Evolutionary conservation across 2,113 vertebrate species (phyloP).

Genomic region (Bubo bubo): DNA sequence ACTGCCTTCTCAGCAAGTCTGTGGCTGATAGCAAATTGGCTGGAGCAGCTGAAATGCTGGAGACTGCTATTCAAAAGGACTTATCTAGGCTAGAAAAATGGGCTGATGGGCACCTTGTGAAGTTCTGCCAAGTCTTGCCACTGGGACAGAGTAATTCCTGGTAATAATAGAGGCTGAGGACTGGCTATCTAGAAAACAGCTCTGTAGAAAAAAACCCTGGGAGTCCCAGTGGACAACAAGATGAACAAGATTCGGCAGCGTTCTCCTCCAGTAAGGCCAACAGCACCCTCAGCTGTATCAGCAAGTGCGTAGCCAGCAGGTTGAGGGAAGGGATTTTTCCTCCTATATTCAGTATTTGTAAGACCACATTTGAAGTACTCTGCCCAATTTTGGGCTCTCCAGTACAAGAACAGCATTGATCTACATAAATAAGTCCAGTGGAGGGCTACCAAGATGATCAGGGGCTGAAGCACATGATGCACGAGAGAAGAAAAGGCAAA

Average conservation of each 20-base stretch:
- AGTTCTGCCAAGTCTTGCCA: background rate
- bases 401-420: background rate
- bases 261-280: background rate
- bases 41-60: background rate
- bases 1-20: background rate
- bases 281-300: background rate
- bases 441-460: background rate
- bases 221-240: background rate
- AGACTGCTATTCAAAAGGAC: background rate
- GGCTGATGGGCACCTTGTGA: background rate
- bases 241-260: background rate
- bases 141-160: background rate
- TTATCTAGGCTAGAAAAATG: background rate
- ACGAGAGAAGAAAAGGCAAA: background rate
- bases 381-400: background rate
- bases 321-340: background rate
- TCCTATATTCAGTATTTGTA: background rate
- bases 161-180: background rate
- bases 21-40: background rate
- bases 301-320: background rate
- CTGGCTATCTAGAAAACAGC: background rate
- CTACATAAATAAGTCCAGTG: background rate
- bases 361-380: background rate
- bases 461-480: background rate
- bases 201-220: background rate